phyloP scores from a whole-genome alignment of 2,888 invertebrate genomes.

The Odontocerum albicorne region DNA sequence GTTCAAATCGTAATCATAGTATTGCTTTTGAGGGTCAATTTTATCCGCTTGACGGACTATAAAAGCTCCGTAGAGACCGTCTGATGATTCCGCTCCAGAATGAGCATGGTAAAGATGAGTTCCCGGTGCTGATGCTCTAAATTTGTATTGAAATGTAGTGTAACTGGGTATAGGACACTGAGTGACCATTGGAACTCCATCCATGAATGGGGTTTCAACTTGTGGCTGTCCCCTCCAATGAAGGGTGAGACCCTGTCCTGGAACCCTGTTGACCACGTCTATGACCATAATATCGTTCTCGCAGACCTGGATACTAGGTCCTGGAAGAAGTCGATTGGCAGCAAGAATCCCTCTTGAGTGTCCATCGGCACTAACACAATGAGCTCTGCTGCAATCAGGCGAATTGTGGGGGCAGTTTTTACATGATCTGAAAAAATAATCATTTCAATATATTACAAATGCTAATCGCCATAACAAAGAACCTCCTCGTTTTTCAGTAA shows the following conservation, averaged over 20 bases:
- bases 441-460: too few species aligned
- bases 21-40: conserved; percentile 58
- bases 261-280: conserved; percentile 72
- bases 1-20: conserved; percentile 72
- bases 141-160: conserved; percentile 76
- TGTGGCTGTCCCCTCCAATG: conserved; percentile 82
- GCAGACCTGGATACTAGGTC: conserved; percentile 66
- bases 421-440: conserved; percentile 64
- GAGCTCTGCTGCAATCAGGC: conserved; percentile 60
- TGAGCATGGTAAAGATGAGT: conserved; percentile 78
- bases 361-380: conserved; percentile 69
- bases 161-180: conserved; percentile 76
- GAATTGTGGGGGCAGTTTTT: conserved; percentile 65
- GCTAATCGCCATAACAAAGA: too few species aligned
- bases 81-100: conserved; percentile 67
- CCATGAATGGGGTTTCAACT: conserved; percentile 72
- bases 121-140: conserved; percentile 69
- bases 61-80: conserved; percentile 71
- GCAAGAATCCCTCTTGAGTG: conserved; percentile 64
- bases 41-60: conserved; percentile 68
- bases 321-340: conserved; percentile 68
- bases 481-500: too few species aligned
- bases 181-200: conserved; percentile 75
- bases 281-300: conserved; percentile 76
- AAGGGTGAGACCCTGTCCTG: conserved; percentile 69